phyloP scores from a whole-genome alignment of 2,888 invertebrate species.

The Pycnomerus fuliginosus region DNA sequence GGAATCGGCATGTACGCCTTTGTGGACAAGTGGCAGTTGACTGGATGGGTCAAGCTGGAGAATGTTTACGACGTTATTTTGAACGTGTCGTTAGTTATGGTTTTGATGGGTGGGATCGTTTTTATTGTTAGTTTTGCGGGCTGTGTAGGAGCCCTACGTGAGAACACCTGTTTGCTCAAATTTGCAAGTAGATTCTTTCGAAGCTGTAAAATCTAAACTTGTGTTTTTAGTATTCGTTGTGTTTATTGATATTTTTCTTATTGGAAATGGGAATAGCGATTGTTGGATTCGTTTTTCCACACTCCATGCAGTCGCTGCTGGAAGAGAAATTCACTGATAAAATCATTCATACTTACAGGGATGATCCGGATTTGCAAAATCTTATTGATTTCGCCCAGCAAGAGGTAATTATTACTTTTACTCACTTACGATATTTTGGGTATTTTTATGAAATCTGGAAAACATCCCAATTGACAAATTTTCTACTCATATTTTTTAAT shows the following conservation, averaged over 20 bases:
- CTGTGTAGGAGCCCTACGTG: conserved; percentile 85
- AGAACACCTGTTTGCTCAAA: conserved; percentile 89
- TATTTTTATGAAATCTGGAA: too few species aligned
- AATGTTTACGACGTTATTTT: conserved; percentile 87
- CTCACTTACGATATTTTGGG: too few species aligned
- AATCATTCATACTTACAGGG: conserved; percentile 88
- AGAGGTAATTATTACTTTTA: conserved; percentile 62
- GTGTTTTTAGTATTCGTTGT: conserved; percentile 79
- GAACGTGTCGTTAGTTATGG: conserved; percentile 87
- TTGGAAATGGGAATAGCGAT: conserved; percentile 91
- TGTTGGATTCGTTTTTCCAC: conserved; percentile 90
- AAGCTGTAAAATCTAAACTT: conserved; percentile 18
- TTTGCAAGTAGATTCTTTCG: conserved; percentile 66
- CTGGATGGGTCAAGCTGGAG: conserved; percentile 79
- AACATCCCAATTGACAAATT: too few species aligned
- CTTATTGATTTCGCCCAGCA: conserved; percentile 94
- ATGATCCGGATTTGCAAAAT: conserved; percentile 91
- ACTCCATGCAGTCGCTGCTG: conserved; percentile 79
- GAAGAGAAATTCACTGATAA: conserved; percentile 88
- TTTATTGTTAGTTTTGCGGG: conserved; percentile 93
- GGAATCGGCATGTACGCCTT: conserved; percentile 90
- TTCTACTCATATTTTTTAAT: too few species aligned
- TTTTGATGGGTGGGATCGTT: conserved; percentile 87
- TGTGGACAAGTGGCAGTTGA: conserved; percentile 89
- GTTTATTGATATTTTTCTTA: conserved; percentile 83